Base-by-base conservation (phyloP, 2,113 vertebrate genomes). In the Suricata suricatta region DNA sequence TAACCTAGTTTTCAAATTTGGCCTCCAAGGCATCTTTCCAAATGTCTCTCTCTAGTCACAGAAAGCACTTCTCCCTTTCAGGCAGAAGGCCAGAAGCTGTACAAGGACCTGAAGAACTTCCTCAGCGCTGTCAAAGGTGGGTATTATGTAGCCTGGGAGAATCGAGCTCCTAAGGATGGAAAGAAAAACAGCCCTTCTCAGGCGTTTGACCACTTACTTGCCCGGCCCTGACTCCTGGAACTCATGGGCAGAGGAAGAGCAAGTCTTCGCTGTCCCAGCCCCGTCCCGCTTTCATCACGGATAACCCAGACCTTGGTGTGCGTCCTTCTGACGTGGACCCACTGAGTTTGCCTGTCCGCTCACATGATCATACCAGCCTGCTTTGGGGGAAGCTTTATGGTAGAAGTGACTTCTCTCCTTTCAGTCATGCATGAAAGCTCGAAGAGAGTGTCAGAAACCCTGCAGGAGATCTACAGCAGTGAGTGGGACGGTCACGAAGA, bases 401-500 rank as follows among this genome's bases (percentile, higher is more conserved):
- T 74, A 83, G 29, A 12, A 74, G 66, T 89, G 90, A 52, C 52
- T 92, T 95, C 74, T 97, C 13, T 93, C 91, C 89, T 98, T 96
- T 63, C 98, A 99, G 99, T 99, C 96, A 99, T 99, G 99, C 99
- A 99, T 60, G 99, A 99, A 93, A 99, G 99, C 66, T 99, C 99
- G 1, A 99, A 99, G 95, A 99, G 98, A 76, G 98, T 99, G 44
- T 99, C 99, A 1, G 99, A 99, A 96, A 99, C 99, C 0, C 98
- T 99, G 96, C 99, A 99, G 96, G 99, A 99, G 52, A 98, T 99
- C 72, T 99, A 99, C 97, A 99, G 99, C 89, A 33, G 84, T 0
- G 99, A 99, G 4, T 99, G 99, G 99, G 99, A 98, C 0, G 99
- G 99, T 16, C 99, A 99, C 33, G 99, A 99, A 66, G 99, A 99